Base-by-base conservation (phyloP, 2,113 vertebrate species). In the Phalacrocorax pelagicus region DNA sequence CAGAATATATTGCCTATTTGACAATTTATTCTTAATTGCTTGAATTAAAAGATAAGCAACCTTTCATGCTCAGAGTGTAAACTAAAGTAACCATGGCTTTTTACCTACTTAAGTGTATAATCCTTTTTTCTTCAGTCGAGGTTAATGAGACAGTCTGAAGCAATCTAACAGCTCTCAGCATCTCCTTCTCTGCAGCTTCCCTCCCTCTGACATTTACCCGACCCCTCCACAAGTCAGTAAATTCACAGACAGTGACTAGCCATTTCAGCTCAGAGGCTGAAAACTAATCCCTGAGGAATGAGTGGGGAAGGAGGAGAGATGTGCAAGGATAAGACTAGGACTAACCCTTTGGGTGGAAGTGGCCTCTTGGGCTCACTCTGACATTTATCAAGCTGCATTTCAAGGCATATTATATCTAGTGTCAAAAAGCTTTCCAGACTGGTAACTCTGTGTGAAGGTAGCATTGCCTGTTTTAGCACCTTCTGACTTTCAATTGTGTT, bases 71-170 rank as follows among this genome's bases (percentile, higher is more conserved):
- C 17, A 71, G 22, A 77, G 21, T n/a, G 5, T 58, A 73, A 86
- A 81, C 49, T 82, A 42, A 74, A 84, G 51, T 61, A 96, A 84
- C n/a, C 24, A 36, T 14, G 19, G 61, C 6, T 3, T 84, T 93
- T 81, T 69, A 92, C 51, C 16, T 75, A 49, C 63, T 79, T 92
- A 81, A 69, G 36, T 32, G 10, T 67, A 74, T 92, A 96, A 97
- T 91, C 81, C 19, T 47, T 87, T 92, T 86, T 94, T 52, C 38
- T 90, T 91, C 78, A 77, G 21, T 54, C 0, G 0, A 91, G 78
- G 62, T 88, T 96, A 96, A 95, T 90, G 84, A 85, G 96, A 88
- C 82, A 54, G 49, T 82, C 77, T 96, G 91, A 87, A 96, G 52
- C 81, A 72, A 81, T 79, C 61, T 85, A 92, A 61, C 16, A 91